These are phyloP conservation scores for Calcarius lapponicus DNA, from an alignment of 2,797 vertebrate genomes.

Conservation along the genomic window DNA sequence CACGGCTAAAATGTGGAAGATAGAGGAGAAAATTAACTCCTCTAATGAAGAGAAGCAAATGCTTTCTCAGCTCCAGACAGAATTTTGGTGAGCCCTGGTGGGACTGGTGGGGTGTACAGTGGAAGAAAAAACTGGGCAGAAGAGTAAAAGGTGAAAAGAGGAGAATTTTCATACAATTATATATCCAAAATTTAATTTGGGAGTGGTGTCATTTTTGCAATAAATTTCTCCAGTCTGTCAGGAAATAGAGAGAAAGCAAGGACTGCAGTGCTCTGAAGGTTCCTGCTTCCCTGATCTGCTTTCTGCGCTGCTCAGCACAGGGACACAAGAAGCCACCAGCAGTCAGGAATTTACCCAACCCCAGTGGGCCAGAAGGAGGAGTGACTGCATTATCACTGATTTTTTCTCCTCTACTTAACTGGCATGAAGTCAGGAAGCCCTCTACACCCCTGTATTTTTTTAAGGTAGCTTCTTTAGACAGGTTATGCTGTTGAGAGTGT, in stretches of 20 bases:
- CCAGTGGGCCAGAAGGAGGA: neutral
- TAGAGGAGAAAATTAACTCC: neutral
- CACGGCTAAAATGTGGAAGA: neutral
- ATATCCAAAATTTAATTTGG: neutral
- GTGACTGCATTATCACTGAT: accelerated
- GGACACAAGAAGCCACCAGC: neutral
- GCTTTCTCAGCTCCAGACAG: neutral
- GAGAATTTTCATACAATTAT: neutral
- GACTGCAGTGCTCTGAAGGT: neutral
- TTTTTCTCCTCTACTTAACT: neutral
- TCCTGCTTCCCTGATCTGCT: neutral
- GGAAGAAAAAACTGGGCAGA: neutral
- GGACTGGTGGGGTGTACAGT: neutral
- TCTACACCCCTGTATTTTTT: neutral
- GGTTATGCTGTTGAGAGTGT: neutral
- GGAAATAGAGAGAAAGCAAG: neutral
- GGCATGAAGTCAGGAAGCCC: neutral
- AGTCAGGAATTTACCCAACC: neutral
- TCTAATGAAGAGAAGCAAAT: neutral
- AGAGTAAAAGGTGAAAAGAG: neutral
- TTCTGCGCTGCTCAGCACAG: neutral
- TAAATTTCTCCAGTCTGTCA: neutral
- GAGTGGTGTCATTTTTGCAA: neutral
- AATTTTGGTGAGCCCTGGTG: neutral
- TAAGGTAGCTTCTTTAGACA: neutral